Evolutionary conservation across 2,113 vertebrate genomes (phyloP).

Genomic region (Actenoides lindsayi): DNA sequence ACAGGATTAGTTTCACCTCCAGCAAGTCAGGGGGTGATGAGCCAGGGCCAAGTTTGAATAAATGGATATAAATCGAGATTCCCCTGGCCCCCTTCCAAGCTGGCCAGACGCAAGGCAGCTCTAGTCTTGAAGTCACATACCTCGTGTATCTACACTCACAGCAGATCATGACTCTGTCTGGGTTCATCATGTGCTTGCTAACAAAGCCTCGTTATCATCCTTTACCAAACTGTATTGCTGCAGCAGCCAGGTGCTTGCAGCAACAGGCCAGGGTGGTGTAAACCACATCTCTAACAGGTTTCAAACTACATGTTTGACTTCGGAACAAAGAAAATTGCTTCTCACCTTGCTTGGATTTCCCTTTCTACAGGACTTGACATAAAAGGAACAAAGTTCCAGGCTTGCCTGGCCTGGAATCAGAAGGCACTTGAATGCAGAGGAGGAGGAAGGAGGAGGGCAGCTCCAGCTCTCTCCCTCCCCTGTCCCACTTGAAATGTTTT

Average conservation of each 20-base stretch:
- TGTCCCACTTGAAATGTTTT: neutral
- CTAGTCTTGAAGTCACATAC: slow-evolving; percentile 13
- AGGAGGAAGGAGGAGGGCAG: neutral
- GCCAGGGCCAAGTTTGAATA: neutral
- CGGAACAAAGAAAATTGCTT: neutral
- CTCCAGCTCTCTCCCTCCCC: neutral
- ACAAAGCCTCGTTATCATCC: neutral
- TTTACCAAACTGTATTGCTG: neutral
- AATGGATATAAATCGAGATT: slow-evolving; percentile 18
- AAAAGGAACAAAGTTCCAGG: neutral
- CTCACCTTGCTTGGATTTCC: neutral
- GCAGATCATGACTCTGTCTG: neutral
- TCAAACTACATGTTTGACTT: neutral
- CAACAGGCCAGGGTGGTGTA: neutral
- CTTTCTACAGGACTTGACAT: neutral
- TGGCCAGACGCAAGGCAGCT: slow-evolving; percentile 35
- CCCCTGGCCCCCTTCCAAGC: slow-evolving; percentile 4
- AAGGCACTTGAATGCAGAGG: neutral
- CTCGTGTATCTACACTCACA: neutral
- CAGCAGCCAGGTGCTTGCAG: neutral
- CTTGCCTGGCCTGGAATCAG: neutral
- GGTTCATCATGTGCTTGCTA: neutral
- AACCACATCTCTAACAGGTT: neutral
- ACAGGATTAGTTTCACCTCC: slow-evolving; percentile 12
- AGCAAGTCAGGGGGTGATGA: neutral